phyloP scores from a whole-genome alignment of 2,888 invertebrate species.

The Eurytoma californica region DNA sequence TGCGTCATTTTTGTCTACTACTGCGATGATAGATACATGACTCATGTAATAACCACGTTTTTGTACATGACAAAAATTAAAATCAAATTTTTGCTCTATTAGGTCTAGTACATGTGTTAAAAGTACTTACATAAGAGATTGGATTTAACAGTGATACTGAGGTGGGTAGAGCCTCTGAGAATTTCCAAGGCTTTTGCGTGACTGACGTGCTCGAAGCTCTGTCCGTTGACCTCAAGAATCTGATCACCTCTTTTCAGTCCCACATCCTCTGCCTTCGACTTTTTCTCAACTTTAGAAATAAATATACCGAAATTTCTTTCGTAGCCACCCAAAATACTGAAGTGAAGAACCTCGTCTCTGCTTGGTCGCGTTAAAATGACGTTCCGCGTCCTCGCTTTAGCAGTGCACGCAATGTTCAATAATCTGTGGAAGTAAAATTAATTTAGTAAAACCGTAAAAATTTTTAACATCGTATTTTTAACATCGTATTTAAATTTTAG shows the following conservation, averaged over 20 bases:
- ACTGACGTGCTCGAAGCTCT: conserved; percentile 95
- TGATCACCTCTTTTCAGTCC: conserved; percentile 98
- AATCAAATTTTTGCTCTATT: too few relatives aligned
- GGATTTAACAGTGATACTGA: conserved; percentile 97
- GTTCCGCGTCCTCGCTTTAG: conserved; percentile 94
- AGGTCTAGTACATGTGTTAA: background rate
- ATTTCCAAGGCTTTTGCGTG: conserved; percentile 95
- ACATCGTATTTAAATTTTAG: too few relatives aligned
- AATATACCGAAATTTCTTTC: conserved; percentile 95
- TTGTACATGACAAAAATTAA: too few relatives aligned
- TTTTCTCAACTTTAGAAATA: conserved; percentile 94
- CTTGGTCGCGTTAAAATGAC: conserved; percentile 94
- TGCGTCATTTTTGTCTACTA: background rate
- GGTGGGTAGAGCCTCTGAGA: conserved; percentile 93
- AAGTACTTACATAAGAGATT: conserved; percentile 85
- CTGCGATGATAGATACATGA: background rate
- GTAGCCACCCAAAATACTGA: conserved; percentile 94
- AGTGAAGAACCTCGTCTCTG: conserved; percentile 94
- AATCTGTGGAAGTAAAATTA: conserved; percentile 75
- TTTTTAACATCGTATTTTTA: background rate
- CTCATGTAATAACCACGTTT: too few relatives aligned
- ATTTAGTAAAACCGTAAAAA: background rate
- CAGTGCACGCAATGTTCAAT: conserved; percentile 97
- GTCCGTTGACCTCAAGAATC: conserved; percentile 97
- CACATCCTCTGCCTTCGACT: conserved; percentile 95